Evolutionary conservation across 2,113 vertebrate genomes (phyloP).

Genomic region (Tachysurus vachellii): DNA sequence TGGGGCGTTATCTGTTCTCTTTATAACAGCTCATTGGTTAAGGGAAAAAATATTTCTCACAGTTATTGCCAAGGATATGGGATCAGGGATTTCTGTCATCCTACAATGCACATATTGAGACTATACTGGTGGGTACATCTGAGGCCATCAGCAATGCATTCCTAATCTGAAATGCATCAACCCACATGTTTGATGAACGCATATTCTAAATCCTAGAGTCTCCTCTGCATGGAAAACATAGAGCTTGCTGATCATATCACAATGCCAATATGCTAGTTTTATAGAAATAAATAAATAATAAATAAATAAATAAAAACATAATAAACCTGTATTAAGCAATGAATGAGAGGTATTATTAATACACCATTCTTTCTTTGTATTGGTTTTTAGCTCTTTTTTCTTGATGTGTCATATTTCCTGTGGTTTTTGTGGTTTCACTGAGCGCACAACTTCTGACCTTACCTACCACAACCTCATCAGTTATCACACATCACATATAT

Average conservation of each 20-base stretch:
- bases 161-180: constrained; percentile 34
- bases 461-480: not conserved
- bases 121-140: constrained; percentile 4
- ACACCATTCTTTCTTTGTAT: not conserved
- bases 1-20: constrained; percentile 29
- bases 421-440: not conserved
- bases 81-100: constrained; percentile 8
- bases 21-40: not conserved
- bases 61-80: constrained; percentile 14
- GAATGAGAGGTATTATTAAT: not conserved
- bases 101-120: constrained; percentile 41
- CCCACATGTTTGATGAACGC: constrained; percentile 22
- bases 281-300: not conserved
- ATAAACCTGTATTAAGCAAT: not conserved
- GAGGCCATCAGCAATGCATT: constrained; percentile 28
- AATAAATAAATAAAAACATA: not conserved
- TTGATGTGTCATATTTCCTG: not conserved
- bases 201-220: not conserved
- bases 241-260: not conserved
- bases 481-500: not conserved
- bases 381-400: not conserved
- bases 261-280: not conserved
- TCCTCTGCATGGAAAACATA: not conserved
- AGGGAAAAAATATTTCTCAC: constrained; percentile 4
- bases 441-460: not conserved